phyloP scores from a whole-genome alignment of 2,888 invertebrate species.

The Oligia strigilis region DNA sequence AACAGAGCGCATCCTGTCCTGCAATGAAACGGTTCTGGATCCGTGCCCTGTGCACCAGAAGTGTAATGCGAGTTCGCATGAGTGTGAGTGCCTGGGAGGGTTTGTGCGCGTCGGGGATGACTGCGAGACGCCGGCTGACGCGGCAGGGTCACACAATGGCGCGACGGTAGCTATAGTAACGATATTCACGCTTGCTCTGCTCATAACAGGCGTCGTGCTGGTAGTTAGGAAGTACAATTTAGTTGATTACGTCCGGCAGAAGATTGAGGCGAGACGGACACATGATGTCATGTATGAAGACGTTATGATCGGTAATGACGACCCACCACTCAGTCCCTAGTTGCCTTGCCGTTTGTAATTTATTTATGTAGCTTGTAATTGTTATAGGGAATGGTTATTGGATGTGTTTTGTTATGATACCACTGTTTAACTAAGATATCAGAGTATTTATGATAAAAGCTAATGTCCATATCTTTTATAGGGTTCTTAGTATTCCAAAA shows the following conservation, averaged over 20 bases:
- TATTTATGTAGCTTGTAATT: conserved; percentile 67
- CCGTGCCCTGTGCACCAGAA: conserved; percentile 79
- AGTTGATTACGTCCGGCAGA: conserved; percentile 83
- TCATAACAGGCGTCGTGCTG: conserved; percentile 82
- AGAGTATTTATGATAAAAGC: background rate
- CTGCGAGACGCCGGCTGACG: conserved; percentile 71
- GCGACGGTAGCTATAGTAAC: conserved; percentile 81
- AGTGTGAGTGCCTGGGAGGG: conserved; percentile 80
- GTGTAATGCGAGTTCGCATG: conserved; percentile 75
- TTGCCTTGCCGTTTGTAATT: conserved; percentile 63
- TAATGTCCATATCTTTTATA: background rate
- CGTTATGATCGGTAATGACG: conserved; percentile 90
- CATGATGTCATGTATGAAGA: conserved; percentile 88
- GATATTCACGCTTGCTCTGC: conserved; percentile 83
- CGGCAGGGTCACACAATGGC: conserved; percentile 68
- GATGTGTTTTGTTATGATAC: conserved; percentile 54
- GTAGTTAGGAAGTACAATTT: conserved; percentile 87
- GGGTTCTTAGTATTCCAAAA: background rate
- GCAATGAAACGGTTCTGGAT: conserved; percentile 78
- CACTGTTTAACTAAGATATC: conserved; percentile 8
- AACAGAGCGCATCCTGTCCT: conserved; percentile 89
- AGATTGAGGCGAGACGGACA: conserved; percentile 82
- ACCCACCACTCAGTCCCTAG: conserved; percentile 87
- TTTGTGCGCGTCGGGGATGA: conserved; percentile 75
- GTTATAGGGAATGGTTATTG: conserved; percentile 52